Evolutionary conservation across 2,888 invertebrate species (phyloP), one percentile per base, ranked within the genome.

Genomic region (Caenorhabditis sp.): DNA sequence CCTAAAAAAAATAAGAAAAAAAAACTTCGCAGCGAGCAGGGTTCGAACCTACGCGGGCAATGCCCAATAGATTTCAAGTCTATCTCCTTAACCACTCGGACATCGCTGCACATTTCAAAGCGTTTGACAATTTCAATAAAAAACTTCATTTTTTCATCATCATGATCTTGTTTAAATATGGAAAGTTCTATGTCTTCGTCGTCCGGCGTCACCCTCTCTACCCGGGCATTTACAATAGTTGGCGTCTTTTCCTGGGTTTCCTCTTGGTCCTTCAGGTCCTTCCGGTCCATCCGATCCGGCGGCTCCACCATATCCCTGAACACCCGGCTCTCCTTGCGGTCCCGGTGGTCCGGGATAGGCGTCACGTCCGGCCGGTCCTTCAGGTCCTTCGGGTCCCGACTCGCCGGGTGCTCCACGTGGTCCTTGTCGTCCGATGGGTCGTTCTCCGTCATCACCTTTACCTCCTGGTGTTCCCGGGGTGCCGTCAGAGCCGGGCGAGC

Each of bases 51-150:
- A 90, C 90, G 91, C 91, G 91, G 91, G 91, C 89, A 91, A 84
- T 90, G 89, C 91, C 91, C 91, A 91, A 91, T 90, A 89, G 91
- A 91, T 91, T 91, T 91, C 91, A 90, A 91, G 91, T 91, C 91
- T 89, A 90, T 91, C 91, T 90, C 90, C 90, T 91, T 91, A 90
- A 90, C 90, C 90, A 90, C 90, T 91, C 90, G 90, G 90, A 90
- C 90, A 90, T 84, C 82, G 83, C 84, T 83, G 83, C 83, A 59
- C 62, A 21, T 53, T 62, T 57, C n/a, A 51, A 4, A 3, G 59
- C 31, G 27, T 66, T 55, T 55, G n/a, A n/a, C n/a, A n/a, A n/a
- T n/a, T n/a, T n/a, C n/a, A n/a, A n/a, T n/a, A n/a, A n/a, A n/a
- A n/a, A n/a, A n/a, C n/a, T n/a, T n/a, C n/a, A n/a, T n/a, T n/a